Evolutionary conservation across 2,888 invertebrate species (phyloP), one percentile per base, ranked within the genome.

Genomic region (Argyra leucocephala): DNA sequence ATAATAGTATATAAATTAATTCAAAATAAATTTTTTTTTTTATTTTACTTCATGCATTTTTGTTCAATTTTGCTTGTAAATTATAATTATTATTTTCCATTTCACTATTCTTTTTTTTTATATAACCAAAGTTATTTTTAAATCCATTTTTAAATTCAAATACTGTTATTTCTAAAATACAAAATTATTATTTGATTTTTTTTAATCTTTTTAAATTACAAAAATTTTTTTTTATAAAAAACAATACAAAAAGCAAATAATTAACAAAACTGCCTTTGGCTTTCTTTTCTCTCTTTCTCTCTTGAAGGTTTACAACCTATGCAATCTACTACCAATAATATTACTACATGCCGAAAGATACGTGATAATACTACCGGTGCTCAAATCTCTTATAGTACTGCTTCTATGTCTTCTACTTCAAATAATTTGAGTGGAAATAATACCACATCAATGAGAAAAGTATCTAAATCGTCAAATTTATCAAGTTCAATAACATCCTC

Each of bases 211-310:
- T 65, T 65, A 65, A 66, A 66, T 68, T 63, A 64, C 65, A 66
- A 66, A 67, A 62, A 67, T n/a, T 64, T 65, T 65, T 66, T 67
- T 67, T 68, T 63, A 64, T 66, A 66, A 66, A 67, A 62, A 67
- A 62, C 66, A 66, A 65, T 63, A 63, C n/a, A n/a, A n/a, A n/a
- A 67, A 71, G 69, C 70, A 67, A 68, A 68, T 66, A 69, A 66
- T 68, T 58, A 78, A 78, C 65, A 70, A 70, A 65, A 86, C 86
- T 87, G 90, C 89, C 90, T 88, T 88, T 88, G 90, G 90, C 89
- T 90, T 85, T 86, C 86, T 86, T 73, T 66, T 66, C 65, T 66
- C 62, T 66, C 64, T 64, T 69, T 75, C 74, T 75, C 84, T 86
- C 87, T 86, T 85, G 87, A 88, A 88, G 87, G 86, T 84, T 81